Evolutionary conservation across 2,113 vertebrate genomes (phyloP).

Genomic region (Bungarus multicinctus): DNA sequence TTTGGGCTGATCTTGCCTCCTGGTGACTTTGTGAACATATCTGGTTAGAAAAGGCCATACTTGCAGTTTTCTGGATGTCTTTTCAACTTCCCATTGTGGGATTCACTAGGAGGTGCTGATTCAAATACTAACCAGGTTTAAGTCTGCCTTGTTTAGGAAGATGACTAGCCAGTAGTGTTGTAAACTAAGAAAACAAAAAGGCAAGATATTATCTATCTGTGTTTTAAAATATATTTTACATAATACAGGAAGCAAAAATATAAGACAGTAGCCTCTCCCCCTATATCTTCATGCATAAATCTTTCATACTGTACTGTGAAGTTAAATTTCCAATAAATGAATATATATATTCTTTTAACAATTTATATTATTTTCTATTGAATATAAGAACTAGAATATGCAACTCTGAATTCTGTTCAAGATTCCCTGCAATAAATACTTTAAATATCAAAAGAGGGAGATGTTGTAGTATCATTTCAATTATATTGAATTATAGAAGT

Average conservation of each 20-base stretch:
- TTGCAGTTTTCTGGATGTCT: neutral
- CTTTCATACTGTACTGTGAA: neutral
- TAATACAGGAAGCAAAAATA: neutral
- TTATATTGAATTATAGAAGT: neutral
- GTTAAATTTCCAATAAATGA: neutral
- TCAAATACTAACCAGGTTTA: neutral
- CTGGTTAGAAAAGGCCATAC: neutral
- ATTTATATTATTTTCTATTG: neutral
- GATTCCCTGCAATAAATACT: neutral
- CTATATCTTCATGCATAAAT: neutral
- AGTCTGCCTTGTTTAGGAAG: neutral
- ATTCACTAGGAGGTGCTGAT: neutral
- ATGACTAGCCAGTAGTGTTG: neutral
- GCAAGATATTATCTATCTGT: neutral
- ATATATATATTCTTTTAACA: neutral
- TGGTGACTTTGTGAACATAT: neutral
- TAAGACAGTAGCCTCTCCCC: neutral
- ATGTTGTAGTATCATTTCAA: neutral
- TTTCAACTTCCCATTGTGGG: neutral
- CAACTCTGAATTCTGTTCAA: neutral
- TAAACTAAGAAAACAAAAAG: neutral
- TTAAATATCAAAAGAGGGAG: neutral
- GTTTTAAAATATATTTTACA: neutral
- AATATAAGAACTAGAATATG: neutral
- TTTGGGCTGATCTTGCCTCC: neutral